Percentiles rank a stretch among this genome's conserved stretches.
These are phyloP conservation scores for Ormyrus labotus DNA, from an alignment of 2,888 invertebrate genomes.

Conservation along the genomic window DNA sequence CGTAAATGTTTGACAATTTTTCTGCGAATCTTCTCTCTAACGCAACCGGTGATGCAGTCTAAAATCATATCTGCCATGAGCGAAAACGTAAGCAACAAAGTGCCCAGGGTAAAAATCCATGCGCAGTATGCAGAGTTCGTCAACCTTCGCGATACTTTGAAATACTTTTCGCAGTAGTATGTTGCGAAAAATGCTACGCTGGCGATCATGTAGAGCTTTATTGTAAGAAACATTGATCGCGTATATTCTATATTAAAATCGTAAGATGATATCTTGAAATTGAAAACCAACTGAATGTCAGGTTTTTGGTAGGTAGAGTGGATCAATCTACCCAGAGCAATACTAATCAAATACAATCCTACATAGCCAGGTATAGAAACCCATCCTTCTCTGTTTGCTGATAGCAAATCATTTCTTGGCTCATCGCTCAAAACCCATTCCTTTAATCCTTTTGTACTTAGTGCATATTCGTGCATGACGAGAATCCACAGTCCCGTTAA, in stretches of 20 bases:
- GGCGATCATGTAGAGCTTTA: constrained; percentile 68
- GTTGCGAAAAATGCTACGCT: constrained; percentile 74
- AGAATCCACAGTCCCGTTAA: constrained; percentile 79
- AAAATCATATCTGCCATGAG: constrained; percentile 78
- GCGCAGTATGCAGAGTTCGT: constrained; percentile 89
- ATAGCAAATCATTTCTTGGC: constrained; percentile 79
- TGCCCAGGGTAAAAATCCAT: constrained; percentile 84
- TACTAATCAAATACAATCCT: constrained; percentile 87
- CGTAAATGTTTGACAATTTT: constrained; percentile 57
- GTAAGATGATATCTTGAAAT: constrained; percentile 60
- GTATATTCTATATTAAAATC: constrained; percentile 63
- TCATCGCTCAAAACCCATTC: constrained; percentile 83
- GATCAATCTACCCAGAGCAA: constrained; percentile 80
- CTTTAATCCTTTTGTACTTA: constrained; percentile 81
- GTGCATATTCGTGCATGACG: constrained; percentile 81
- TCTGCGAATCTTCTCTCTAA: constrained; percentile 44
- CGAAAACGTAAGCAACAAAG: constrained; percentile 78
- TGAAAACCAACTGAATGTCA: constrained; percentile 55
- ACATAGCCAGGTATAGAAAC: constrained; percentile 91
- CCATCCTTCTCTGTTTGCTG: constrained; percentile 95
- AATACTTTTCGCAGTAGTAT: constrained; percentile 76
- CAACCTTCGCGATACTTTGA: constrained; percentile 86
- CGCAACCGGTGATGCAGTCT: constrained; percentile 65
- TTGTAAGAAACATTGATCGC: constrained; percentile 66
- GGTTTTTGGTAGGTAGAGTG: constrained; percentile 62